Conservation (phyloP, 2,888 invertebrate species). For the Autographa pulchrina region DNA sequence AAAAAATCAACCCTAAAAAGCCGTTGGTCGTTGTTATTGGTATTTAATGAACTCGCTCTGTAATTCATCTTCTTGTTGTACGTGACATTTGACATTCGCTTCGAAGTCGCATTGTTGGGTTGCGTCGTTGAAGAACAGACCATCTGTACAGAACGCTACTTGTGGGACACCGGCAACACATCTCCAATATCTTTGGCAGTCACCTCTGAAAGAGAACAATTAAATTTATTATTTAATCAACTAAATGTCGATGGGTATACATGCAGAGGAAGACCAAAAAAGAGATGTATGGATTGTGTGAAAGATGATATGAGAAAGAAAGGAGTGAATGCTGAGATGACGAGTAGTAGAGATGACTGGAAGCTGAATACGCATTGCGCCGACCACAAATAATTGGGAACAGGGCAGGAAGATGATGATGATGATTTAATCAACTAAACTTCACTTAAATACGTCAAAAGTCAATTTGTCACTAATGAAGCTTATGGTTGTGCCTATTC, state of each 20-base stretch:
- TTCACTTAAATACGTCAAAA: too few relatives aligned
- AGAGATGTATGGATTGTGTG: too few relatives aligned
- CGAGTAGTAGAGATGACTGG: too few relatives aligned
- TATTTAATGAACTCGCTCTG: constrained; percentile 79
- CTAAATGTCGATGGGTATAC: too few relatives aligned
- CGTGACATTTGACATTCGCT: constrained; percentile 76
- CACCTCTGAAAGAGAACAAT: constrained; percentile 68
- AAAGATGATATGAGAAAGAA: too few relatives aligned
- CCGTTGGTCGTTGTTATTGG: constrained; percentile 60
- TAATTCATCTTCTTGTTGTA: constrained; percentile 72
- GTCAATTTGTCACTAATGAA: too few relatives aligned
- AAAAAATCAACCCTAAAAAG: constrained; percentile 3
- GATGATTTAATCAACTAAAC: too few relatives aligned
- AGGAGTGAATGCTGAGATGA: too few relatives aligned
- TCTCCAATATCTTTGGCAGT: constrained; percentile 84
- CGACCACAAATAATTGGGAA: too few relatives aligned
- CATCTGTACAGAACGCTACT: constrained; percentile 77
- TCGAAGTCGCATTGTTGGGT: constrained; percentile 83
- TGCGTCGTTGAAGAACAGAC: constrained; percentile 80
- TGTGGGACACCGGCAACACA: constrained; percentile 74
- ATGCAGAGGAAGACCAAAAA: too few relatives aligned
- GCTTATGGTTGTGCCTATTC: background rate
- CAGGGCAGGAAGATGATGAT: too few relatives aligned
- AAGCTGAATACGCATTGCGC: too few relatives aligned
- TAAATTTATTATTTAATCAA: background rate